A percentile compares a stretch with the other conserved stretches of the same genome.
Evolutionary conservation across 2,113 vertebrate species (phyloP).

Genomic region (Semnopithecus entellus): DNA sequence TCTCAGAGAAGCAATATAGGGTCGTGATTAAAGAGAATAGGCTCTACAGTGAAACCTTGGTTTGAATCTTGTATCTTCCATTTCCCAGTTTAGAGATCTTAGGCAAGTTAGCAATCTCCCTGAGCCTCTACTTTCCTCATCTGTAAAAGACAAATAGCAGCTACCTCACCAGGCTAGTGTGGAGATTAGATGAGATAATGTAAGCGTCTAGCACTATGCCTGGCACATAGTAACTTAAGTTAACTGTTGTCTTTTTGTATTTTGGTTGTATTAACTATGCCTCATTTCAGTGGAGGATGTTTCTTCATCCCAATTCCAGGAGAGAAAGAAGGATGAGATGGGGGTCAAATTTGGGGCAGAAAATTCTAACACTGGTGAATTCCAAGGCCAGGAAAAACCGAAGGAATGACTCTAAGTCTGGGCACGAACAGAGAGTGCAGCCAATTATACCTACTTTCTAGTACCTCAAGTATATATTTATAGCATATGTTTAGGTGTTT

Average conservation of each 20-base stretch:
- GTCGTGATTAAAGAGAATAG: neutral
- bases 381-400: slow-evolving; percentile 20
- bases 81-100: neutral
- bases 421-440: neutral
- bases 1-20: neutral
- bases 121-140: neutral
- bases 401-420: slow-evolving; percentile 5
- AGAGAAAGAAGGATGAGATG: neutral
- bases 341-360: neutral
- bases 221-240: neutral
- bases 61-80: neutral
- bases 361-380: neutral
- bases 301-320: neutral
- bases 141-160: neutral
- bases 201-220: neutral
- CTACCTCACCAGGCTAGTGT: neutral
- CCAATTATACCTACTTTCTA: slow-evolving; percentile 57
- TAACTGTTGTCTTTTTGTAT: neutral
- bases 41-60: neutral
- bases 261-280: neutral
- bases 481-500: slow-evolving; percentile 54
- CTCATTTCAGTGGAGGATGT: neutral
- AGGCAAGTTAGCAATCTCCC: neutral
- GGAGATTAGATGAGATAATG: neutral
- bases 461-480: slow-evolving; percentile 40